A percentile compares a stretch with the other conserved stretches of the same genome.
Conservation (phyloP, 2,113 vertebrate species). For the Carollia perspicillata region DNA sequence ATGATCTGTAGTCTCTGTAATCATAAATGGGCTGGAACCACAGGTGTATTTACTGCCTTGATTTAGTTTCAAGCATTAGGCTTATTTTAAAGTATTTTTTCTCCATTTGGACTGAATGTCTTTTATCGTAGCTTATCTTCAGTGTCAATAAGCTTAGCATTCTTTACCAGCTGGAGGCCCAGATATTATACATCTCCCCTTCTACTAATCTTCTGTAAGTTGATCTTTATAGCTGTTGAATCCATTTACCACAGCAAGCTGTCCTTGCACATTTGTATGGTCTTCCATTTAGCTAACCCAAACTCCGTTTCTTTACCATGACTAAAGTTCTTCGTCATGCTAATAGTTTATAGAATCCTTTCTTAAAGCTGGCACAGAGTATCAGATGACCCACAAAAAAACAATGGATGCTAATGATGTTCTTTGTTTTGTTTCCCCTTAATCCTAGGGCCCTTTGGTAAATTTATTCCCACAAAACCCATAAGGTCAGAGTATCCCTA, state of each 20-base stretch:
- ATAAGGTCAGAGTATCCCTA: background rate
- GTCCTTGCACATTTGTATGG: constrained; percentile 38
- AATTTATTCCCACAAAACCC: background rate
- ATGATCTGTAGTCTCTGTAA: constrained; percentile 59
- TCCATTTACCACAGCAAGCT: background rate
- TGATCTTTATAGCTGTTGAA: constrained; percentile 33
- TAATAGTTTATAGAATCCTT: constrained; percentile 40
- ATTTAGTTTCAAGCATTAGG: constrained; percentile 58
- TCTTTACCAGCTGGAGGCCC: constrained; percentile 58
- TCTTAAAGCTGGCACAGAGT: background rate
- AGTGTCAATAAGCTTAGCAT: constrained; percentile 43
- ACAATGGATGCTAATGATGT: background rate
- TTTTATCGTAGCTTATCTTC: constrained; percentile 65
- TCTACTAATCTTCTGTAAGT: constrained; percentile 52
- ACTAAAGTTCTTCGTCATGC: constrained; percentile 61
- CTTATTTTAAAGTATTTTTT: constrained; percentile 64
- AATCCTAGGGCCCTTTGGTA: background rate
- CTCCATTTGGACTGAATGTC: constrained; percentile 51
- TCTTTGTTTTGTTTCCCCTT: background rate
- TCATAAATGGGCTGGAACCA: constrained; percentile 51
- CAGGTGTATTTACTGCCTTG: constrained; percentile 65
- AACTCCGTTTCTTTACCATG: constrained; percentile 36
- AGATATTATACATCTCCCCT: constrained; percentile 25
- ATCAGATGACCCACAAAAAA: constrained; percentile 28
- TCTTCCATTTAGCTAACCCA: constrained; percentile 52